A percentile compares a stretch with the other conserved stretches of the same genome.
Conservation (phyloP, 2,888 invertebrate species). For the Mesoligia furuncula region DNA sequence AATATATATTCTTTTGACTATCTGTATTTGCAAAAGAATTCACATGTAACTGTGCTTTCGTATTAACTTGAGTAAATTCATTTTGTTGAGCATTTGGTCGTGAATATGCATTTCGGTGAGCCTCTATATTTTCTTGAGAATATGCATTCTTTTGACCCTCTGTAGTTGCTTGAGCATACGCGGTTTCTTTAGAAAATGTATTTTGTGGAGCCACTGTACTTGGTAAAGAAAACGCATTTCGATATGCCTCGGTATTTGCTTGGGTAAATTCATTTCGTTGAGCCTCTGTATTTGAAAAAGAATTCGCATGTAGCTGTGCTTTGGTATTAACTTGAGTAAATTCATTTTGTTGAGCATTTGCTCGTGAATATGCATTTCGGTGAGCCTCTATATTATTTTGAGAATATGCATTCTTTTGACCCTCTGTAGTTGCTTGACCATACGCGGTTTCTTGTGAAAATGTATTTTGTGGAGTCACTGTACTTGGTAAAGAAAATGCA, state of each 20-base stretch:
- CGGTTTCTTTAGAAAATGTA: not conserved
- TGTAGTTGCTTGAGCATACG: not conserved
- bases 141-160: conserved; percentile 6
- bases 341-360: conserved; percentile 12
- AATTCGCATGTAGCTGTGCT: not conserved
- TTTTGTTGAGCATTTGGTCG: conserved; percentile 7
- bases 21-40: not conserved
- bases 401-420: conserved; percentile 8
- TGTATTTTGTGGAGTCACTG: not conserved
- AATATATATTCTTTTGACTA: not conserved
- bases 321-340: not conserved
- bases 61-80: conserved; percentile 3
- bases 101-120: conserved; percentile 2
- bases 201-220: conserved; percentile 11
- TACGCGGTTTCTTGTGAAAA: not conserved
- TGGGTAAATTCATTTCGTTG: conserved; percentile 10
- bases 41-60: not conserved
- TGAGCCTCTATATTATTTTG: conserved; percentile 8
- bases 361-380: conserved; percentile 4
- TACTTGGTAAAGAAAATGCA: not conserved
- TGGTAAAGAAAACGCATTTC: not conserved
- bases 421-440: not conserved
- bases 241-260: conserved; percentile 22
- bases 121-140: conserved; percentile 11
- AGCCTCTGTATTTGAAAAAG: not conserved